These are phyloP conservation scores for Drosophila dunni DNA, from an alignment of 1,140 invertebrate species.

Conservation along the genomic window DNA sequence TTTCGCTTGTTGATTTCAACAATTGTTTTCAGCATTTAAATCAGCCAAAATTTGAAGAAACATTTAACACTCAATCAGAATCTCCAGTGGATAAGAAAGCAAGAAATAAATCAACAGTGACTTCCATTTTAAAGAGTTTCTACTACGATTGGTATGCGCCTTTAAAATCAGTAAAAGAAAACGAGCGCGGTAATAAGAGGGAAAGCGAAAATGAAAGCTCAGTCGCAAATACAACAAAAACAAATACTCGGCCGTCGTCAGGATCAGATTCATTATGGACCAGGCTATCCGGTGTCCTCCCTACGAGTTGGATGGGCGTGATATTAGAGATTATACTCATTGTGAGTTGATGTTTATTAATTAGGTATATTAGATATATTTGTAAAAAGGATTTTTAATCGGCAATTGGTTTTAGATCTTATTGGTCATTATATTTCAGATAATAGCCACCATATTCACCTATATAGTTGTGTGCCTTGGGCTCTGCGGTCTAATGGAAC, in stretches of 20 bases:
- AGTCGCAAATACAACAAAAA: not conserved
- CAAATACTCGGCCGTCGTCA: not conserved
- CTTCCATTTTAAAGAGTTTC: slow-evolving; percentile 40
- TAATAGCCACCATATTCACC: slow-evolving; percentile 31
- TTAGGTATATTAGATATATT: slow-evolving; percentile 23
- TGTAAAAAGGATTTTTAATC: slow-evolving; percentile 21
- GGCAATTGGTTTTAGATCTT: slow-evolving; percentile 57
- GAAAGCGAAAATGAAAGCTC: not conserved
- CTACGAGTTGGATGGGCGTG: slow-evolving; percentile 27
- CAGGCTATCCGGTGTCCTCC: slow-evolving; percentile 3
- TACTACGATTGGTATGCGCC: slow-evolving; percentile 67
- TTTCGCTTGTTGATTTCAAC: slow-evolving; percentile 56
- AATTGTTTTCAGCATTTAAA: slow-evolving; percentile 60
- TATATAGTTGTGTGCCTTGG: slow-evolving; percentile 45
- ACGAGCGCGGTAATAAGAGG: not conserved
- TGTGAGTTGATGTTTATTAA: slow-evolving; percentile 54
- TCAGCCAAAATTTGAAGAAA: not conserved
- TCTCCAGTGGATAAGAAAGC: not conserved
- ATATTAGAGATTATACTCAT: slow-evolving; percentile 21
- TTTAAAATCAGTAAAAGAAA: slow-evolving; percentile 8
- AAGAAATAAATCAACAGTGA: slow-evolving; percentile 36
- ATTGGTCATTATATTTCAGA: slow-evolving; percentile 67
- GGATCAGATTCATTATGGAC: slow-evolving; percentile 5
- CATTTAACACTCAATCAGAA: not conserved
- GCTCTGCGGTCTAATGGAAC: slow-evolving; percentile 45